Evolutionary conservation across 2,113 vertebrate genomes (phyloP), one percentile per base, ranked within the genome.

Genomic region (Ciconia boyciana): DNA sequence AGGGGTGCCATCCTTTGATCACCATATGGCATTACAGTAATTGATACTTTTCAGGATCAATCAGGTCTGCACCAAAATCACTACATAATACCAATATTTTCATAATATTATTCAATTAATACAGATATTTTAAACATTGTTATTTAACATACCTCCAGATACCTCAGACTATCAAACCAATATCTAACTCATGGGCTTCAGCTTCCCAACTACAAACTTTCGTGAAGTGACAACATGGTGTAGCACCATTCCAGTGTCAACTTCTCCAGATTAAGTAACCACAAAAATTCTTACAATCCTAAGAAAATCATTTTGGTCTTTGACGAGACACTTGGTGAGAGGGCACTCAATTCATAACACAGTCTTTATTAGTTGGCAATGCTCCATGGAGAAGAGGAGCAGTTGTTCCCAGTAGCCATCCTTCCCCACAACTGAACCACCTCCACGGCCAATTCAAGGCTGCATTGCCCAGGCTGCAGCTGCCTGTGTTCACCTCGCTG

Each of bases 161-260:
- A 68, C 6, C 32, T 62, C 24, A 57, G 54, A 17, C 48, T 79
- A 4, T 57, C 0, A 0, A 78, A 7, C 14, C 36, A 57, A 6
- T 26, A 68, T 62, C 36, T 74, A 51, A 61, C 10, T 68, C 62
- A n/a, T 0, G 3, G 13, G 15, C 25, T 83, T 62, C 60, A 83
- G 32, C 24, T 69, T 74, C 66, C 32, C 48, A 57, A 20, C 48
- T 57, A 14, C 28, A 69, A 49, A 52, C 18, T 46, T 62, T 28
- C 21, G 12, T 14, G 32, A 69, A 68, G 12, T 24, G 54, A 57
- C 19, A 78, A 16, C 16, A 34, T 7, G 25, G 28, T 34, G 7
- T 65, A 83, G 29, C 10, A 29, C 8, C 48, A 31, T 51, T 44
- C 29, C 20, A 31, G 17, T 28, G 32, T 51, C 46, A 39, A 39